phyloP scores from a whole-genome alignment of 2,113 vertebrate genomes.

The Gavia stellata region DNA sequence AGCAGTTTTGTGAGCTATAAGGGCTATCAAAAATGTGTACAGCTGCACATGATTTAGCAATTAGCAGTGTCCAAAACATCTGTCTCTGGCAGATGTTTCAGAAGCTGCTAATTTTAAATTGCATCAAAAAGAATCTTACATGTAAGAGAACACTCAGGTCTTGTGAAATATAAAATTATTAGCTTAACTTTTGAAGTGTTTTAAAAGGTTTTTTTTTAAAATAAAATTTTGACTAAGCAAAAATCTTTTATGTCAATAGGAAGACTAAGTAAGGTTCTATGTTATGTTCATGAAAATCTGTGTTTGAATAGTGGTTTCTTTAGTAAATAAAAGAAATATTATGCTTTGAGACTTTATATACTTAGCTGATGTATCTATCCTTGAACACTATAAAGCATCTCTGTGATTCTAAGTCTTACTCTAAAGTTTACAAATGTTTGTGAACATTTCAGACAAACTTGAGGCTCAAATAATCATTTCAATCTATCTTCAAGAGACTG shows the following conservation, averaged over 20 bases:
- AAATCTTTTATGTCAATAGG: not conserved
- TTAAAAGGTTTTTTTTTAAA: not conserved
- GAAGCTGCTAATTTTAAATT: constrained; percentile 47
- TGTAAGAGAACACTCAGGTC: not conserved
- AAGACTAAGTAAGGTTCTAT: not conserved
- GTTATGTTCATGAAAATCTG: not conserved
- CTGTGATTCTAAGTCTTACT: not conserved
- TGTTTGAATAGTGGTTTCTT: not conserved
- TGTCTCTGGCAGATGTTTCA: constrained; percentile 45
- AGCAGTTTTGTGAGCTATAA: constrained; percentile 18
- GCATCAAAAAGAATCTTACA: not conserved
- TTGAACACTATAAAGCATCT: not conserved
- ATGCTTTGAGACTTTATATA: not conserved
- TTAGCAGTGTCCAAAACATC: constrained; percentile 44
- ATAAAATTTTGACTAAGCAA: not conserved
- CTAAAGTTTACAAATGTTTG: not conserved
- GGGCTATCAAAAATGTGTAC: constrained; percentile 26
- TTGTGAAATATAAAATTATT: constrained; percentile 11
- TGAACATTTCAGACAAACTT: not conserved
- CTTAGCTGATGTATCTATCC: not conserved
- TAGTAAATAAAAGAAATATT: not conserved
- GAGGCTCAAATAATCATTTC: not conserved
- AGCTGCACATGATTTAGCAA: constrained; percentile 59
- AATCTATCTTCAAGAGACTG: not conserved
- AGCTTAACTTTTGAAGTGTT: not conserved